Evolutionary conservation across 2,113 vertebrate genomes (phyloP).

Genomic region (Cranoglanis bouderius): DNA sequence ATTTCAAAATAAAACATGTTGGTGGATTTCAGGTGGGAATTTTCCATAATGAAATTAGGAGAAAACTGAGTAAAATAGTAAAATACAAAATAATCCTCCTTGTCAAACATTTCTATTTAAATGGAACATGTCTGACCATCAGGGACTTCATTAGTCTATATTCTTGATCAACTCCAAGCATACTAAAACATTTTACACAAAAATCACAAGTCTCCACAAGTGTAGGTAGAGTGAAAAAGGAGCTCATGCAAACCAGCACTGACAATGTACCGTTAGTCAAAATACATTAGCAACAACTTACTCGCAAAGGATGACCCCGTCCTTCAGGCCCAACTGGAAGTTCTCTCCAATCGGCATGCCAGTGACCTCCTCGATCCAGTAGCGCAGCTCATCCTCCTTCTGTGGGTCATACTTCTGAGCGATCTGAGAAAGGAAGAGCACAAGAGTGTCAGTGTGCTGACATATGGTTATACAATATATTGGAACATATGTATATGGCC

Average conservation of each 20-base stretch:
- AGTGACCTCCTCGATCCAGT: conserved; percentile 89
- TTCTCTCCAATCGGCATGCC: conserved; percentile 83
- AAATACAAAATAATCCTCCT: neutral
- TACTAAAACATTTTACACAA: neutral
- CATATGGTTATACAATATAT: neutral
- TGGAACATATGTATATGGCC: neutral
- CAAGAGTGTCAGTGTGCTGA: neutral
- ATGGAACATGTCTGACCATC: neutral
- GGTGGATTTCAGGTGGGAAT: neutral
- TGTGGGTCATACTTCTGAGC: conserved; percentile 86
- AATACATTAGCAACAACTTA: conserved; percentile 61
- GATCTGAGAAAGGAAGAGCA: conserved; percentile 70
- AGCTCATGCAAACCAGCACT: neutral
- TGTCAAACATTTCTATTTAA: neutral
- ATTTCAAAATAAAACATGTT: neutral
- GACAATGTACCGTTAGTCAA: neutral
- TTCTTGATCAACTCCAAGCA: neutral
- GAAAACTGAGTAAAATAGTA: neutral
- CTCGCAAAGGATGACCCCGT: conserved; percentile 89
- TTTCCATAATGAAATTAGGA: neutral
- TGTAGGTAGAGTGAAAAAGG: neutral
- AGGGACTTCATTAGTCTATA: neutral
- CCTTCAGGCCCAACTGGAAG: conserved; percentile 84
- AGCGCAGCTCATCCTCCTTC: conserved; percentile 84
- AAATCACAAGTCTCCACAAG: neutral